These are phyloP conservation scores for Lycocerus yunnanus DNA, from an alignment of 2,888 invertebrate species.

Conservation along the genomic window DNA sequence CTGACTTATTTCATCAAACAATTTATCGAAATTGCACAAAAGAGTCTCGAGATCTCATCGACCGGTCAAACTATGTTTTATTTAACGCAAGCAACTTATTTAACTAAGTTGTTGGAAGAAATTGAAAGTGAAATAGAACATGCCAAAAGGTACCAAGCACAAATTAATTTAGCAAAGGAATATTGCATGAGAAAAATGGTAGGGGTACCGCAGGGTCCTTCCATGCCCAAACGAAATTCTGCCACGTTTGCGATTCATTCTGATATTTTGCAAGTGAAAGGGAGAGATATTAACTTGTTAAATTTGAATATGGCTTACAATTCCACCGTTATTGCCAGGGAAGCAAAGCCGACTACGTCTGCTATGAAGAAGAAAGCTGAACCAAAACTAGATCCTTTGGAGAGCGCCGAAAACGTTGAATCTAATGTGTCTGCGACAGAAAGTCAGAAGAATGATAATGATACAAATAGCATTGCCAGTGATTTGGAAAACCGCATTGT, in stretches of 20 bases:
- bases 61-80: constrained; percentile 68
- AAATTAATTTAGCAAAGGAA: constrained; percentile 60
- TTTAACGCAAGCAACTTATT: constrained; percentile 70
- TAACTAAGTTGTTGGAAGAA: constrained; percentile 66
- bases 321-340: neutral
- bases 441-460: too few relatives aligned
- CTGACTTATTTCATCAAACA: constrained; percentile 74
- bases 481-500: too few relatives aligned
- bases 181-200: constrained; percentile 57
- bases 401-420: neutral
- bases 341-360: neutral
- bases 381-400: neutral
- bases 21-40: constrained; percentile 71
- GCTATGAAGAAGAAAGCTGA: neutral
- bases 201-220: constrained; percentile 37
- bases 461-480: too few relatives aligned
- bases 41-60: constrained; percentile 66
- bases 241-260: constrained; percentile 8
- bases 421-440: too few relatives aligned
- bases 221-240: constrained; percentile 37
- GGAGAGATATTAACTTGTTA: constrained; percentile 25
- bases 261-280: constrained; percentile 29
- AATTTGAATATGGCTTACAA: constrained; percentile 25
- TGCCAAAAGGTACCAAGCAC: constrained; percentile 60
- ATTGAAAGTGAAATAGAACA: constrained; percentile 61